Evolutionary conservation across 2,797 vertebrate genomes (phyloP).

Genomic region (Enteromius viviparus): DNA sequence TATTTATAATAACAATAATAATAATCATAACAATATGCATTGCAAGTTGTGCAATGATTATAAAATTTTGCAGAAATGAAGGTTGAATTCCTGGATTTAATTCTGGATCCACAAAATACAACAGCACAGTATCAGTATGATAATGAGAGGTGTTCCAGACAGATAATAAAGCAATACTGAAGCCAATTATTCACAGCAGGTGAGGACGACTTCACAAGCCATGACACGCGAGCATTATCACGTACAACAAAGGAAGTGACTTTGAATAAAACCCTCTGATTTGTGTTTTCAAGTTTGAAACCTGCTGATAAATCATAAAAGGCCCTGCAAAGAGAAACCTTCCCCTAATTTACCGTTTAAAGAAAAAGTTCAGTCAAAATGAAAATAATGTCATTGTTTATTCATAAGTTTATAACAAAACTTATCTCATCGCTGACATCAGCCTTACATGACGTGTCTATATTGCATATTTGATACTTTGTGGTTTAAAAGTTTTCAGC

Average conservation of each 20-base stretch:
- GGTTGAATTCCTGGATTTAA: background rate
- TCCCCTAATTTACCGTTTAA: background rate
- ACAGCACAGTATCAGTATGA: background rate
- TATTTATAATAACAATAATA: no score
- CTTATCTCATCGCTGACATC: background rate
- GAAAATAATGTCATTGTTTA: background rate
- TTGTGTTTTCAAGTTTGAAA: background rate
- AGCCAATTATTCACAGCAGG: constrained; percentile 2
- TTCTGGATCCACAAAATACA: background rate
- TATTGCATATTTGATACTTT: background rate
- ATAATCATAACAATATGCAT: background rate
- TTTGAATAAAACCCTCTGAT: background rate
- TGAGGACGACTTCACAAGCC: background rate
- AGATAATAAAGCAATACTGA: constrained; percentile 1
- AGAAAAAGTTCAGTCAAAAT: background rate
- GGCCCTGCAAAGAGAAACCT: background rate
- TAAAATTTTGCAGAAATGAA: background rate
- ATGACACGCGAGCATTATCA: background rate
- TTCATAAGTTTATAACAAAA: background rate
- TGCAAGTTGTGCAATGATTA: background rate
- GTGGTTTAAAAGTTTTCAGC: background rate
- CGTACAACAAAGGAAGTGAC: background rate
- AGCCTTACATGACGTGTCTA: background rate
- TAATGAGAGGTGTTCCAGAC: background rate
- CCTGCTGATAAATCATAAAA: background rate